These are phyloP conservation scores for Heliconius eleuchia DNA, from an alignment of 1,140 invertebrate genomes.

Conservation along the genomic window DNA sequence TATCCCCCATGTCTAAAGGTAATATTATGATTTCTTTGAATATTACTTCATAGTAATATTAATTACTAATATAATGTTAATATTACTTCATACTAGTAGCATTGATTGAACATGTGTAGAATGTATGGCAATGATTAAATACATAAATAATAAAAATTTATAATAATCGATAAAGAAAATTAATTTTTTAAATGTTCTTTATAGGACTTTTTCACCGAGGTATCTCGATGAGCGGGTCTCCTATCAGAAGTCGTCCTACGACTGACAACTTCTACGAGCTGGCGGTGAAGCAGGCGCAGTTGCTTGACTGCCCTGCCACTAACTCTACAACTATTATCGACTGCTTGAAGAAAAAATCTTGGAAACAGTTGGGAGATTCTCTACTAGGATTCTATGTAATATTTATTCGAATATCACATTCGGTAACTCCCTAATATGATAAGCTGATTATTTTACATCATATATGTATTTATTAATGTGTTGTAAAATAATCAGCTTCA, in stretches of 20 bases:
- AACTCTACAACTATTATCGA: constrained; percentile 81
- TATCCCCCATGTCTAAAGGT: constrained; percentile 87
- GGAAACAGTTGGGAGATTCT: constrained; percentile 79
- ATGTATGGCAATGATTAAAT: too few species aligned
- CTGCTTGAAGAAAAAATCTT: constrained; percentile 83
- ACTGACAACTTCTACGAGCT: constrained; percentile 58
- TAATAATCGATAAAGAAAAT: too few species aligned
- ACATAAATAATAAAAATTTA: too few species aligned
- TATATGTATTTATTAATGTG: too few species aligned
- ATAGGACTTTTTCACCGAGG: constrained; percentile 85
- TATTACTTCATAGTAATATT: too few species aligned
- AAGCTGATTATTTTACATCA: too few species aligned
- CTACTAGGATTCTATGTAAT: constrained; percentile 64
- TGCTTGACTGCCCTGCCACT: constrained; percentile 85
- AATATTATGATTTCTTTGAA: neutral
- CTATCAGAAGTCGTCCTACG: constrained; percentile 63
- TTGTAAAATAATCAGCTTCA: too few species aligned
- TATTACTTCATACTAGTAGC: too few species aligned
- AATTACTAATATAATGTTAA: too few species aligned
- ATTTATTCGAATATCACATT: neutral
- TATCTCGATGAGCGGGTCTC: constrained; percentile 86
- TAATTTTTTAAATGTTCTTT: too few species aligned
- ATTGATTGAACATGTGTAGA: too few species aligned
- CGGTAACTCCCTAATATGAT: neutral
- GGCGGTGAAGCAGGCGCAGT: constrained; percentile 85